phyloP scores from a whole-genome alignment of 2,113 vertebrate species.

The Brevimyrus niger region DNA sequence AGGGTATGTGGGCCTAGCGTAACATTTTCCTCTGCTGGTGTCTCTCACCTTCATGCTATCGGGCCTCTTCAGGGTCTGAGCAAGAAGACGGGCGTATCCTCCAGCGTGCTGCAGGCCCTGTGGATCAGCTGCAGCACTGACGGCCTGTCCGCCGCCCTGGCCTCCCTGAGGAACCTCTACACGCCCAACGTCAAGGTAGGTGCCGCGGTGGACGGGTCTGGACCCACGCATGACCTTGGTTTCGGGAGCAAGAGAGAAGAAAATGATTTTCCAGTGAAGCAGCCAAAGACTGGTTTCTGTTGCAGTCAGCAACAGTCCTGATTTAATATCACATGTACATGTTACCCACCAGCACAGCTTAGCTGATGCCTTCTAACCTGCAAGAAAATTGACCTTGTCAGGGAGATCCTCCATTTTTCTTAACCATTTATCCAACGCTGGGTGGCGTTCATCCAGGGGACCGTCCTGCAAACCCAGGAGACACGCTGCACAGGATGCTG shows the following conservation, averaged over 20 bases:
- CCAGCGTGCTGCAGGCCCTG: constrained; percentile 88
- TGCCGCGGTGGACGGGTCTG: neutral
- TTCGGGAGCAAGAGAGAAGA: neutral
- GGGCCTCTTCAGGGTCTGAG: constrained; percentile 73
- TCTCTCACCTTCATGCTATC: neutral
- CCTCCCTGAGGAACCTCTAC: constrained; percentile 92
- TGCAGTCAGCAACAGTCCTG: neutral
- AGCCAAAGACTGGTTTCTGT: neutral
- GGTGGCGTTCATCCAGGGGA: neutral
- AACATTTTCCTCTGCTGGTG: neutral
- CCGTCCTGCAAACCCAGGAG: neutral
- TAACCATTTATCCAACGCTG: neutral
- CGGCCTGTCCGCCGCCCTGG: constrained; percentile 84
- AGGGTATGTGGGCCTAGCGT: neutral
- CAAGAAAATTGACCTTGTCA: neutral
- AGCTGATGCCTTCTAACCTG: neutral
- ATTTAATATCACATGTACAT: neutral
- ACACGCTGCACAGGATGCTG: neutral
- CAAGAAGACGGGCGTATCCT: constrained; percentile 90
- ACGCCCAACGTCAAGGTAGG: constrained; percentile 96
- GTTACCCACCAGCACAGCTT: neutral
- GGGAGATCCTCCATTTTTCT: neutral
- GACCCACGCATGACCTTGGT: neutral
- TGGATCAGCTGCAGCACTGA: constrained; percentile 93
- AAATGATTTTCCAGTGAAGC: neutral